Base-by-base conservation (phyloP, 2,888 invertebrate genomes). In the Polylopha cassiicola region DNA sequence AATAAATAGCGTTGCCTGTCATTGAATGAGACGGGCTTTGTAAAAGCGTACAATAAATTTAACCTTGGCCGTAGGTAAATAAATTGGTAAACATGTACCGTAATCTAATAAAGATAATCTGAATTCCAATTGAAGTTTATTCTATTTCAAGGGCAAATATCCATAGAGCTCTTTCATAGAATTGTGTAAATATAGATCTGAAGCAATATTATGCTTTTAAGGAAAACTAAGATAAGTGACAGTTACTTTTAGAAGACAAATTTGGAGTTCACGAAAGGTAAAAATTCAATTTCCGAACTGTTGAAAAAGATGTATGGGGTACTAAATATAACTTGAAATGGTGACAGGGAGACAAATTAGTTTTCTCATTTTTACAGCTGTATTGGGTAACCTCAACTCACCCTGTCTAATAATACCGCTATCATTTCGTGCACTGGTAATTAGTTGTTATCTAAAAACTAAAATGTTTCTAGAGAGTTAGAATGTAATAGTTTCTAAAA, bases 281-380 rank as follows among this genome's bases (percentile, higher is more conserved):
- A 7, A 22, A n/a, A 3, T n/a, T 22, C 22, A 22, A 3, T 8
- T 4, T 7, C 5, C 22, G n/a, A 48, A 57, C 53, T 52, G 55
- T 50, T 50, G 42, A 51, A 48, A 50, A 50, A 51, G 49, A 43
- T 50, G 53, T 55, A 58, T 55, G 51, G 48, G 53, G 47, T 61
- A 59, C 61, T 61, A 65, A 66, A 69, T 67, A 62, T 69, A 58
- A 63, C 62, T 61, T 61, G 65, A 58, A 63, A 56, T 55, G 74
- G 61, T 76, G 81, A 81, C 80, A 76, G 72, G 66, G 63, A 62
- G 70, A 81, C 76, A 75, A 76, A 82, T 81, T 72, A 62, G 62
- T 65, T 69, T 73, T 71, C 75, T 68, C 64, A 71, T 70, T 67
- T 62, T 57, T 57, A 54, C 52, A 43, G 46, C 44, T 39, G 50